phyloP scores from a whole-genome alignment of 2,797 vertebrate genomes.

The Ataeniobius toweri region DNA sequence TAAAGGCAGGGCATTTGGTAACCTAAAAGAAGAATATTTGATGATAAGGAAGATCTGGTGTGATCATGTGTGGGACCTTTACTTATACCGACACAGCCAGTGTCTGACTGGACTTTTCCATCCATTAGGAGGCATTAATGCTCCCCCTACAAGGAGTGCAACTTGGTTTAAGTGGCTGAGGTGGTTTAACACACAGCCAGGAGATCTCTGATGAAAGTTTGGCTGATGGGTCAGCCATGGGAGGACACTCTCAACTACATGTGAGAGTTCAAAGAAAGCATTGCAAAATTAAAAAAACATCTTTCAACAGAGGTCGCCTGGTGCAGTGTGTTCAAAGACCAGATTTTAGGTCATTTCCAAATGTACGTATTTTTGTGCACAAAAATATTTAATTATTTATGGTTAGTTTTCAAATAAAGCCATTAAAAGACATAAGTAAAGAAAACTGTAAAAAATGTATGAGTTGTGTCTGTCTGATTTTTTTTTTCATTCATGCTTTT shows the following conservation, averaged over 20 bases:
- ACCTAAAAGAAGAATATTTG: background rate
- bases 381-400: background rate
- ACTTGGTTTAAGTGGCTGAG: slow-evolving; percentile 36
- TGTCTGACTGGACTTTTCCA: slow-evolving; percentile 33
- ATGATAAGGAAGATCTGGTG: slow-evolving; percentile 5
- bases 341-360: background rate
- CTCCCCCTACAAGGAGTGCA: slow-evolving; percentile 39
- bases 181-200: slow-evolving; percentile 47
- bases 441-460: background rate
- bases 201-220: slow-evolving; percentile 48
- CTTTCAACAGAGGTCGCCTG: background rate
- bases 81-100: slow-evolving; percentile 10
- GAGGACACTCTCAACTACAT: slow-evolving; percentile 36
- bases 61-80: slow-evolving; percentile 18
- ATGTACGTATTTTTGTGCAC: background rate
- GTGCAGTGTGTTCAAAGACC: background rate
- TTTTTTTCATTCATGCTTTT: background rate
- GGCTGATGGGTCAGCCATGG: slow-evolving; percentile 59
- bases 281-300: slow-evolving; percentile 5
- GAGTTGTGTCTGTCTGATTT: background rate
- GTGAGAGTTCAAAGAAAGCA: slow-evolving; percentile 51
- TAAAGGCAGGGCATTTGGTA: too few species aligned
- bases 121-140: slow-evolving; percentile 66
- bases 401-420: background rate
- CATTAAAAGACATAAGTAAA: background rate